Base-by-base conservation (phyloP, 30 jellyfish, hydroid and myxozoan genomes). In the Chironex yamaguchii region DNA sequence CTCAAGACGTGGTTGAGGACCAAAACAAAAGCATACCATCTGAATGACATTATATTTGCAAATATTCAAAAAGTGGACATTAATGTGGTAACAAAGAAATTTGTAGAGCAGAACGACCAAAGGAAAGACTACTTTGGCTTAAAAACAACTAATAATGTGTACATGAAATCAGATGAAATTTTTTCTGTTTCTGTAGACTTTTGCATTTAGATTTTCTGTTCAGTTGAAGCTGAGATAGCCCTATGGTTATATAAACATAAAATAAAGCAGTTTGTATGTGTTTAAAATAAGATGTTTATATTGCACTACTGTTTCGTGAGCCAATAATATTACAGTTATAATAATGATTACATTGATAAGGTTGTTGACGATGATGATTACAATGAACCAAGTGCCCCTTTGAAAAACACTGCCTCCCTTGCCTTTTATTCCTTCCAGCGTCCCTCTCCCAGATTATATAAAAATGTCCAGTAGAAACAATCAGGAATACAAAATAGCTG, bases 11-110 rank as follows among this genome's bases (percentile, higher is more conserved):
- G 87, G 65, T 23, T 20, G 26, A 74, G 87, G 50, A 78, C 75
- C 50, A 25, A 34, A 30, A 49, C 79, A 13, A 20, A 34, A 14
- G 89, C 62, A 76, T 49, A 76, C 23, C 82, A 76, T 30, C 64
- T 33, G 77, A 51, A 53, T 36, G 82, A 76, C 89, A 76, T 76
- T 52, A 29, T 52, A 79, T 76, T 76, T 76, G 89, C 83, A 29
- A 28, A 76, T 51, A 76, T 53, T 34, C 63, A 76, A 79, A 76
- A 76, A 51, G 89, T 23, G 80, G 28, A 52, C 2, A 72, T 76
- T 28, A 72, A 34, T 22, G 32, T 76, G 34, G 53, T 36, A 14
- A 23, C 87, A 25, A 42, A 42, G 17, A 27, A 73, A 73, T 49
- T 73, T 32, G 80, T 28, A 4, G 67, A 66, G 67, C 23, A 28